Conservation (phyloP, 23 tunicate species). For the Diplosoma virens region DNA sequence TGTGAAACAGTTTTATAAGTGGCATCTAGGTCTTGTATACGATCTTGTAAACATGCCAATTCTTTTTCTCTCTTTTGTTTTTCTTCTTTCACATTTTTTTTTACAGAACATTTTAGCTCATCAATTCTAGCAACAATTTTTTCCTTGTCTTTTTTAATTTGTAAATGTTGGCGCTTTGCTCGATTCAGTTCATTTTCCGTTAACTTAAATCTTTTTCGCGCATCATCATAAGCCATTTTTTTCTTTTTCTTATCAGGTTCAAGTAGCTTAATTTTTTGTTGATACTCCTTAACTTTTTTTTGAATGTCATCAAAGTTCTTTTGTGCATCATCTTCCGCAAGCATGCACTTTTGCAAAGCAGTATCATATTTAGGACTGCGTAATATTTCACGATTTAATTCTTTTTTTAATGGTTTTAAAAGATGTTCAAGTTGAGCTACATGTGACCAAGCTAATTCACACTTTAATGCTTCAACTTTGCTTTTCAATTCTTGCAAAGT, state of each 20-base stretch:
- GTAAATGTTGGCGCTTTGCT: constrained; percentile 38
- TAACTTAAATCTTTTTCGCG: constrained; percentile 1
- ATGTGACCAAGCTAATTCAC: constrained; percentile 89
- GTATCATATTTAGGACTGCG: constrained; percentile 57
- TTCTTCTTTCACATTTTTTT: constrained; percentile 64
- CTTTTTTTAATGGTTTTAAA: constrained; percentile 45
- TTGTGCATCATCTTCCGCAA: constrained; percentile 41
- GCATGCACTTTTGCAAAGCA: constrained; percentile 44
- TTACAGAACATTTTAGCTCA: constrained; percentile 45
- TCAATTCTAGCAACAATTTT: constrained; percentile 58
- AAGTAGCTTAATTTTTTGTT: constrained; percentile 55
- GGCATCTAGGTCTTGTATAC: constrained; percentile 21
- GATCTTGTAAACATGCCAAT: constrained; percentile 28
- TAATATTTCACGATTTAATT: constrained; percentile 58
- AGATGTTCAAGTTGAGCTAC: constrained; percentile 68
- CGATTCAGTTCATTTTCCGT: constrained; percentile 43
- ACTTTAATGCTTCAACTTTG: constrained; percentile 50
- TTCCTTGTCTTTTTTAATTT: constrained; percentile 37
- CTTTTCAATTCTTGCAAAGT: constrained; percentile 66
- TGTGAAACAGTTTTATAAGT: constrained; percentile 44
- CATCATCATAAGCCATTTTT: constrained; percentile 35
- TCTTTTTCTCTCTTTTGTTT: constrained; percentile 51
- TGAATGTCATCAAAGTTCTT: constrained; percentile 58
- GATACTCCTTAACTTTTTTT: constrained; percentile 46
- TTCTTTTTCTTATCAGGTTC: constrained; percentile 49